Conservation (phyloP, 92 coral and sea anemone genomes). For the Zoanthus solanderi region DNA sequence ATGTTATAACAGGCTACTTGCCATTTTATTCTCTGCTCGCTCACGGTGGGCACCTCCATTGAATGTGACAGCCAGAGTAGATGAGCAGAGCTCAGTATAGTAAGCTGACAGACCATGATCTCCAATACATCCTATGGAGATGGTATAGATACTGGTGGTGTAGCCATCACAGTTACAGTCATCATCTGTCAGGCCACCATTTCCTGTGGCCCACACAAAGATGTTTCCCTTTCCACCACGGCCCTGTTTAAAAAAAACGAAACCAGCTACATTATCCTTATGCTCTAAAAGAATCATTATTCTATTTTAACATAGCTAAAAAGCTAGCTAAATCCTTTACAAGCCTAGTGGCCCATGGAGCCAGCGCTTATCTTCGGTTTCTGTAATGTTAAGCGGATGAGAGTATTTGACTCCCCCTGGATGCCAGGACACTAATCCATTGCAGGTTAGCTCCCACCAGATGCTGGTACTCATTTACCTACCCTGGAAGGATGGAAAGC, state of each 20-base stretch:
- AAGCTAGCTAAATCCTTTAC: no score
- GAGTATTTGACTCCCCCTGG: no score
- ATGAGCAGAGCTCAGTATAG: constrained; percentile 90
- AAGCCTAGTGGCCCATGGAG: no score
- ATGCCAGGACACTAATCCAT: no score
- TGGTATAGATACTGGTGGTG: constrained; percentile 92
- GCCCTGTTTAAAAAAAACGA: constrained; percentile 61
- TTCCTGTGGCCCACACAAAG: constrained; percentile 97
- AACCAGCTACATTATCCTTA: no score
- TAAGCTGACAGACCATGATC: constrained; percentile 93
- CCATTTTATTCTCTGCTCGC: constrained; percentile 91
- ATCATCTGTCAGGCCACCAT: constrained; percentile 95
- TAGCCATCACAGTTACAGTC: constrained; percentile 96
- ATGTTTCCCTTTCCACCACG: constrained; percentile 94
- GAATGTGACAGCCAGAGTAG: constrained; percentile 90
- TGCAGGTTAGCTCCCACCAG: no score
- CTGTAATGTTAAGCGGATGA: no score
- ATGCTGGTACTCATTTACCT: no score
- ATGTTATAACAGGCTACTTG: neutral
- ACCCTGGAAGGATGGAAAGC: no score
- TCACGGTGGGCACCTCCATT: constrained; percentile 95
- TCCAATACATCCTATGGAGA: constrained; percentile 92
- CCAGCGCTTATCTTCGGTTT: no score
- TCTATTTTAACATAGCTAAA: no score
- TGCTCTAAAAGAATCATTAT: no score